phyloP scores from a whole-genome alignment of 2,888 invertebrate species.

The Parapristionchus giblindavisi region DNA sequence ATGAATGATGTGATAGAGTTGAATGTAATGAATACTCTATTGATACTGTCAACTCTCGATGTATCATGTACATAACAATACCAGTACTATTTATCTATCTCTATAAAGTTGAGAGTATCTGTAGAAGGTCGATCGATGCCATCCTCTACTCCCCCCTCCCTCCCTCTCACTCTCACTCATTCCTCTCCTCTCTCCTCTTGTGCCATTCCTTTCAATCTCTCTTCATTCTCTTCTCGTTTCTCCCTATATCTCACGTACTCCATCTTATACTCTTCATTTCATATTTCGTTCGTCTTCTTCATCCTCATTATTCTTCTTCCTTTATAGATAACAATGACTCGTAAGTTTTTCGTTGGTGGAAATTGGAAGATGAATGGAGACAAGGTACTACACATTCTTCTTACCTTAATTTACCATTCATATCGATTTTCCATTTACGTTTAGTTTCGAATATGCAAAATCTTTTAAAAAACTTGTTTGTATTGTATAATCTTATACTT shows the following conservation, averaged over 20 bases:
- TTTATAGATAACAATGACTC: constrained; percentile 48
- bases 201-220: background rate
- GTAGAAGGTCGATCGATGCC: constrained; percentile 24
- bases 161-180: background rate
- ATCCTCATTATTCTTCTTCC: background rate
- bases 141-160: background rate
- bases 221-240: background rate
- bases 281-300: constrained; percentile 1
- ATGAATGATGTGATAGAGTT: too few relatives aligned
- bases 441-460: too few relatives aligned
- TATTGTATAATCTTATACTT: background rate
- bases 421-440: too few relatives aligned
- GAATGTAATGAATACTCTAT: too few relatives aligned
- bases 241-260: background rate
- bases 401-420: background rate
- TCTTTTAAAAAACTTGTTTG: background rate
- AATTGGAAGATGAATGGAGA: constrained; percentile 99
- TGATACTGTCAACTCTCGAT: too few relatives aligned
- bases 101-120: too few relatives aligned
- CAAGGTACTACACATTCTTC: constrained; percentile 32
- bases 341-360: constrained; percentile 97
- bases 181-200: background rate
- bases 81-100: background rate
- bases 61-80: too few relatives aligned
- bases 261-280: constrained; percentile 5